Base-by-base conservation (phyloP, 1,140 invertebrate species). In the Tetraneura akinire region DNA sequence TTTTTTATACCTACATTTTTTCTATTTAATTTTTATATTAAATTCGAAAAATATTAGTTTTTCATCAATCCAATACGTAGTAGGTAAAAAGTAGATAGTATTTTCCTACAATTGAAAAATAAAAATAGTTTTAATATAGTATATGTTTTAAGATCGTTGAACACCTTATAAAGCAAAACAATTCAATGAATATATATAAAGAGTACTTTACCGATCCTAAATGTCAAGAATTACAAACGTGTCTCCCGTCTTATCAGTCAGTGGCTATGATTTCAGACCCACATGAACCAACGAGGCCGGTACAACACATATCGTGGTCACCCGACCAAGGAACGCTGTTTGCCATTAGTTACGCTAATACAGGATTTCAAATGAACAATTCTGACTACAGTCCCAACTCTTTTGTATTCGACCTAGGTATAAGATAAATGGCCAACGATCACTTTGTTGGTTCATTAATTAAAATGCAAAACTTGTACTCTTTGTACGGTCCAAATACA, bases 331-430 rank as follows among this genome's bases (percentile, higher is more conserved):
- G 93, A 32, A 90, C 90, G 1, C 91, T 92, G 84, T 86, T 98
- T 74, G 96, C 94, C 1, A 90, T 93, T 0, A 93, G 94, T 71
- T 95, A 97, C 84, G 95, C 93, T 83, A 94, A 94, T 84, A 88
- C 92, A n/a, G 90, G 92, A 82, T 96, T 96, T 83, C 92, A 93
- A 85, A 89, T 89, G 82, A 86, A 87, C 45, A 86, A 89, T 23
- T 87, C 89, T n/a, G 89, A 91, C 60, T 89, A 90, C 60, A 88
- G 87, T 57, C 90, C 88, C 55, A 89, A 91, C 82, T 90, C 90
- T 0, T 98, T 95, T 83, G 94, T 98, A 83, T 98, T 96, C 95
- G 94, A 97, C 86, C 88, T 96, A 82, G 93, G 93, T 93, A 26
- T 37, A 37, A 37, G 8, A 37, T n/a, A n/a, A n/a, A n/a, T n/a